These are phyloP conservation scores for Agonopterix alstromeriana DNA, from an alignment of 2,888 invertebrate genomes.

Conservation along the genomic window DNA sequence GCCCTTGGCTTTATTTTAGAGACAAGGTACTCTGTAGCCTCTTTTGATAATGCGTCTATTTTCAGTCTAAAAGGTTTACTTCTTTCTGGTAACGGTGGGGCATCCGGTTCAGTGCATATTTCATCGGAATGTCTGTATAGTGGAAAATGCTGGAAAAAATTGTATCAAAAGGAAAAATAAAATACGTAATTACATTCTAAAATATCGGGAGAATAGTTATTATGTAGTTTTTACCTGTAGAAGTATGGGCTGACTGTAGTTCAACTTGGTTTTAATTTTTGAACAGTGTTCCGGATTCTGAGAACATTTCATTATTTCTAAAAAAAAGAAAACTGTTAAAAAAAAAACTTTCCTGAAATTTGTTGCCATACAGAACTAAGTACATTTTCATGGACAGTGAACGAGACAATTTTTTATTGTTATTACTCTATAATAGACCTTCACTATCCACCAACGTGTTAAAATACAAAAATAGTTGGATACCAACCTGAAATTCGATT, in stretches of 20 bases:
- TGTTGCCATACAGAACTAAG: background rate
- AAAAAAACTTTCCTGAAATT: no score
- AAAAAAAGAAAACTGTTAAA: constrained; percentile 15
- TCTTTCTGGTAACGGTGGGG: constrained; percentile 83
- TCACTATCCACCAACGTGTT: background rate
- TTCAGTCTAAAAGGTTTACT: constrained; percentile 84
- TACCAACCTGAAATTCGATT: constrained; percentile 77
- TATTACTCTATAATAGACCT: no score
- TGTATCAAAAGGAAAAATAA: background rate
- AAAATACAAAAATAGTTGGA: background rate
- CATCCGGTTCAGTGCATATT: constrained; percentile 87
- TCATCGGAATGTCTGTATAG: constrained; percentile 91
- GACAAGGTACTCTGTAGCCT: constrained; percentile 83
- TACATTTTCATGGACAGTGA: background rate
- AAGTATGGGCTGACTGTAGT: constrained; percentile 86
- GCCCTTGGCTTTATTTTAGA: constrained; percentile 82
- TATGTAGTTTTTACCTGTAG: constrained; percentile 78
- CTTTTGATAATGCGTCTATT: constrained; percentile 91
- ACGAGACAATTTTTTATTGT: no score
- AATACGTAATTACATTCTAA: background rate
- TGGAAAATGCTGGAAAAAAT: constrained; percentile 91
- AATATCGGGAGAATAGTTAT: background rate
- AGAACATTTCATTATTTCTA: constrained; percentile 46
- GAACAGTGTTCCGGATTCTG: constrained; percentile 32
- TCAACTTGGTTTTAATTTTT: constrained; percentile 49